These are phyloP conservation scores for Mastacembelus armatus DNA, from an alignment of 2,797 vertebrate genomes.

Conservation along the genomic window DNA sequence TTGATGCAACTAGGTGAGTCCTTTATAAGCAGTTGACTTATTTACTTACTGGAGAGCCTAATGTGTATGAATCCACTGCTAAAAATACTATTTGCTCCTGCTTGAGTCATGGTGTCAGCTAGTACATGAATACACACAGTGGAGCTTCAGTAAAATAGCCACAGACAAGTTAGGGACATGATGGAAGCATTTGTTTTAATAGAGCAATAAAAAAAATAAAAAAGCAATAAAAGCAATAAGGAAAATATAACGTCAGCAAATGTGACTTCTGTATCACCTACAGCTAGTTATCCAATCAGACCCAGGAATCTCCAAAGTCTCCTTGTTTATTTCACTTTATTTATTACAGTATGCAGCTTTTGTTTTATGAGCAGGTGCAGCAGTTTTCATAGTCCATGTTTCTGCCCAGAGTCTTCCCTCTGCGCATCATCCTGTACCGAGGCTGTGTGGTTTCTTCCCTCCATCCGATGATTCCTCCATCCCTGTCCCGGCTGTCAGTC, in stretches of 20 bases:
- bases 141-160: no score
- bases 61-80: no score
- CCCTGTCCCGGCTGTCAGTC: conserved; percentile 51
- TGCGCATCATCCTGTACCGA: neutral
- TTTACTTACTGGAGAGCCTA: no score
- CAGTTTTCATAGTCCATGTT: neutral
- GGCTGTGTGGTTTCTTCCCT: neutral
- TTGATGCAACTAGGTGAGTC: no score
- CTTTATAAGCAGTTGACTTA: no score
- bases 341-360: neutral
- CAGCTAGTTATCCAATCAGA: neutral
- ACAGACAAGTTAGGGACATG: no score
- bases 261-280: conserved; percentile 3
- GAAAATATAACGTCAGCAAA: neutral
- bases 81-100: no score
- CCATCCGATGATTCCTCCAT: neutral
- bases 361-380: neutral
- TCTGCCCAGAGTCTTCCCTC: neutral
- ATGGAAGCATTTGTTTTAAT: no score
- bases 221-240: neutral
- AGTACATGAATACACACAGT: no score
- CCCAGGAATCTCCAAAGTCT: neutral
- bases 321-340: neutral
- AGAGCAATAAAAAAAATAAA: no score
- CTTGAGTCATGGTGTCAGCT: no score